Conservation (phyloP, 2,113 vertebrate species). For the Gambusia holbrooki region DNA sequence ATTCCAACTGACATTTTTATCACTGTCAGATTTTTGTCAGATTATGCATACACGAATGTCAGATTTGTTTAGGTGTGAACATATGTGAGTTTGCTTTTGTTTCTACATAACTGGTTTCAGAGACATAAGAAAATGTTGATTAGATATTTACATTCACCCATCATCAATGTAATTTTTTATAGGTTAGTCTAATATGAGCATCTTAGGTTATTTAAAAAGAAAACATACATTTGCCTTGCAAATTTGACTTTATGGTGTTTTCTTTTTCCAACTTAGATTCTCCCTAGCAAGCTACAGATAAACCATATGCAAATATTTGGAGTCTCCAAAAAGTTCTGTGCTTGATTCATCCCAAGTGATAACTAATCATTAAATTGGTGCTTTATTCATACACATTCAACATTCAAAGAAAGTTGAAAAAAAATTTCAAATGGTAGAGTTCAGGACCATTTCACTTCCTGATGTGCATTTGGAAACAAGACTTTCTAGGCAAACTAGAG, state of each 20-base stretch:
- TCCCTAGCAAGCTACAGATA: too few relatives aligned
- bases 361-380: too few relatives aligned
- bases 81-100: neutral
- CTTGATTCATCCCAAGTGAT: too few relatives aligned
- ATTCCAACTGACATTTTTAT: conserved; percentile 76
- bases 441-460: neutral
- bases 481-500: too few relatives aligned
- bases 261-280: too few relatives aligned
- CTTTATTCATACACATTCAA: too few relatives aligned
- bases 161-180: neutral
- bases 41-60: conserved; percentile 30
- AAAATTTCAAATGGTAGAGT: neutral
- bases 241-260: too few relatives aligned
- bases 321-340: too few relatives aligned
- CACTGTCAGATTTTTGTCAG: conserved; percentile 18
- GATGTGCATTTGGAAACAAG: neutral
- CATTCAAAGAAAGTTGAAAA: too few relatives aligned
- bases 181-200: neutral
- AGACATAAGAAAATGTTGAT: neutral
- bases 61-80: conserved; percentile 36
- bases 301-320: too few relatives aligned
- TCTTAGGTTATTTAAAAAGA: neutral
- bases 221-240: too few relatives aligned
- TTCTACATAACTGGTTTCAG: neutral
- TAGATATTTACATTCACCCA: neutral